Evolutionary conservation across 2,113 vertebrate species (phyloP), one percentile per base, ranked within the genome.

Genomic region (Madoqua kirkii): DNA sequence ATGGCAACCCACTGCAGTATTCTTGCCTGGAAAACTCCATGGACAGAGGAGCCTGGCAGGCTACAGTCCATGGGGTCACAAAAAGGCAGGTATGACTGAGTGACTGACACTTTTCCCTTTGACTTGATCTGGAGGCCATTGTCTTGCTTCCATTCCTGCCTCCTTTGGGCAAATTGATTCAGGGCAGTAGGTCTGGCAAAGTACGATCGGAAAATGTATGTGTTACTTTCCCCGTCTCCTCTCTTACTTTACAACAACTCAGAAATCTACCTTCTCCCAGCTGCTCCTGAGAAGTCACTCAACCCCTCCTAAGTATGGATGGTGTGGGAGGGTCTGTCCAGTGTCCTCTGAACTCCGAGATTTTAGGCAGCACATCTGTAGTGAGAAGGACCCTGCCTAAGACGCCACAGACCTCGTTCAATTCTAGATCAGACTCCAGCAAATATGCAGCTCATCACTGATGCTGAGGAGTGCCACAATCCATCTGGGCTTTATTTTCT

Each of bases 51-150:
- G 10, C 67, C 67, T 71, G n/a, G 67, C 67, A 71, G 67, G 10
- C 67, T 71, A 71, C 8, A 71, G 64, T 71, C n/a, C 19, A 40
- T 1, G 10, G 67, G 64, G 67, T 71, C n/a, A 71, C 67, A 71
- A 40, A 71, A 6, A 71, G 67, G 1, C 0, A 1, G 67, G 23
- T 10, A 40, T 1, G 5, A 71, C 19, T 40, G 67, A 71, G 10
- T 40, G 67, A 23, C 67, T 40, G n/a, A 40, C 67, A 71, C 19
- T 40, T 23, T 40, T 71, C 67, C 67, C 67, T 71, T 71, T 71
- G 67, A 71, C 19, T 40, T 40, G 21, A 60, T 7, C 45, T 31
- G 15, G 25, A 52, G 59, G 59, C 48, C 48, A 11, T 0, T 40
- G 17, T 67, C n/a, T 83, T 1, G 1, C 71, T 79, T 87, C 55